These are phyloP conservation scores for Drosophila auraria DNA, from an alignment of 1,140 invertebrate genomes.

Conservation along the genomic window DNA sequence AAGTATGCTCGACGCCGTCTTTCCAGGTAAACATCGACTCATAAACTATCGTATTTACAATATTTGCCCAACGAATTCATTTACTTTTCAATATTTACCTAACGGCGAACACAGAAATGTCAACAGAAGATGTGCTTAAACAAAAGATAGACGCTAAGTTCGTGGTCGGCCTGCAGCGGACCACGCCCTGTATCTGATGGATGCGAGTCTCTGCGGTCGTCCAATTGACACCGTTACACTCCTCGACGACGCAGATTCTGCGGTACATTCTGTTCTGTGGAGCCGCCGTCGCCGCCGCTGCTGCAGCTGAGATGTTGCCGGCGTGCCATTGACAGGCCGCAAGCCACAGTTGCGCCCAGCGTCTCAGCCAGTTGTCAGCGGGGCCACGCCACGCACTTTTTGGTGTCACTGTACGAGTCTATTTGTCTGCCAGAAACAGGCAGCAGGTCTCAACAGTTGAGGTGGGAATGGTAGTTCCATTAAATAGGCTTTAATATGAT, in stretches of 20 bases:
- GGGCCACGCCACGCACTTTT: constrained; percentile 76
- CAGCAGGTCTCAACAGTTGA: constrained; percentile 15
- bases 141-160: constrained; percentile 66
- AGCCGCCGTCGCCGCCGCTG: constrained; percentile 13
- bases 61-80: constrained; percentile 80
- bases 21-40: constrained; percentile 56
- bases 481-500: background rate
- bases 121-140: constrained; percentile 72
- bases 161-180: constrained; percentile 36
- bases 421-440: constrained; percentile 63
- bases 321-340: constrained; percentile 45
- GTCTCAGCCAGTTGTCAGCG: constrained; percentile 56
- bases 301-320: constrained; percentile 37
- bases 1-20: constrained; percentile 29
- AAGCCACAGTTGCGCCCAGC: constrained; percentile 50
- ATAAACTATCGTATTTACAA: constrained; percentile 79
- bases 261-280: constrained; percentile 43
- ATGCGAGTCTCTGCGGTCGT: constrained; percentile 59
- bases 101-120: constrained; percentile 75
- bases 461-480: background rate
- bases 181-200: constrained; percentile 66
- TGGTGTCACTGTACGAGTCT: constrained; percentile 75
- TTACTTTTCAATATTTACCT: constrained; percentile 75
- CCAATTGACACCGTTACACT: constrained; percentile 64
- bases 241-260: constrained; percentile 39